Conservation (phyloP, 2,113 vertebrate genomes). For the Puffinus mauretanicus region DNA sequence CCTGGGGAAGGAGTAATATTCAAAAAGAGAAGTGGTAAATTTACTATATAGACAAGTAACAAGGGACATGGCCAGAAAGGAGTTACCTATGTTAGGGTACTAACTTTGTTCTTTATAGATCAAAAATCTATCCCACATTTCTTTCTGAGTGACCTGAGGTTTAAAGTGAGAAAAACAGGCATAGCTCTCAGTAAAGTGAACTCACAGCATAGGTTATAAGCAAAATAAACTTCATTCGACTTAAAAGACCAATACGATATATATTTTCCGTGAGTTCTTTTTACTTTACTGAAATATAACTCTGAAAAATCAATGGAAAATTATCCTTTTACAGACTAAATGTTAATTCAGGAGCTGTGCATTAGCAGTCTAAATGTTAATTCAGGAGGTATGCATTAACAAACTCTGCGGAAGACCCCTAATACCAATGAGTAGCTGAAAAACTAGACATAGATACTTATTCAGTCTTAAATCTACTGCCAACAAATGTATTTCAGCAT, state of each 20-base stretch:
- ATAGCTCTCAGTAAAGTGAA: neutral
- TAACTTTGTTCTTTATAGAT: neutral
- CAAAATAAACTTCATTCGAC: neutral
- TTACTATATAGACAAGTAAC: neutral
- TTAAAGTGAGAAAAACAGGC: neutral
- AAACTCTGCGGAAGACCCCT: neutral
- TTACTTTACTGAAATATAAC: neutral
- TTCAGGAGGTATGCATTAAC: neutral
- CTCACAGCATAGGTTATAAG: neutral
- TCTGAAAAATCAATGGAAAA: neutral
- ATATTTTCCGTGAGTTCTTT: neutral
- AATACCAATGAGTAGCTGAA: neutral
- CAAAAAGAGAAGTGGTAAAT: neutral
- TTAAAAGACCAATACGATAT: neutral
- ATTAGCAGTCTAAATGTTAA: neutral
- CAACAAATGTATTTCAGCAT: neutral
- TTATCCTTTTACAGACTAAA: neutral
- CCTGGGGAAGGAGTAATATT: neutral
- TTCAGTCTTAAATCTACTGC: neutral
- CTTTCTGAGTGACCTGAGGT: neutral
- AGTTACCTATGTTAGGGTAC: neutral
- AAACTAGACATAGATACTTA: neutral
- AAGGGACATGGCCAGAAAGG: neutral
- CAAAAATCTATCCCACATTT: neutral
- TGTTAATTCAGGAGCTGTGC: neutral